Evolutionary conservation across 2,888 invertebrate species (phyloP).

Genomic region (Drosophila affinis): DNA sequence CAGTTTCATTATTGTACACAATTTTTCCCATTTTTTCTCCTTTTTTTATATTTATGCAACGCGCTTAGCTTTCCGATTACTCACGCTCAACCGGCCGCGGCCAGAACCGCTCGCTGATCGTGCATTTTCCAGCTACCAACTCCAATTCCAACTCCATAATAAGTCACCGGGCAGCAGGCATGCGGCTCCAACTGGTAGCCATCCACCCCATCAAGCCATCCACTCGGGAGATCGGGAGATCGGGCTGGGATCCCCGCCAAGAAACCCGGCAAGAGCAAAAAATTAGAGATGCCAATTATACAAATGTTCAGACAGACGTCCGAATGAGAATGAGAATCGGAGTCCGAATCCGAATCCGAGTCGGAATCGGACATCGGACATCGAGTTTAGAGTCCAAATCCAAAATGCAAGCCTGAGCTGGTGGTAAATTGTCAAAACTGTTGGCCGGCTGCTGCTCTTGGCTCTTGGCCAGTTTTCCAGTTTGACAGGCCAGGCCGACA

Average conservation of each 20-base stretch:
- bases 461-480: conserved; percentile 51
- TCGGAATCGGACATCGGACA: neutral
- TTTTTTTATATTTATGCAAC: conserved; percentile 73
- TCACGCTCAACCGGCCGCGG: conserved; percentile 69
- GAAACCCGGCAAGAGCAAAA: conserved; percentile 37
- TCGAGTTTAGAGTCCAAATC: conserved; percentile 17
- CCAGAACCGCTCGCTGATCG: conserved; percentile 62
- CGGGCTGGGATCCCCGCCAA: neutral
- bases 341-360: conserved; percentile 12
- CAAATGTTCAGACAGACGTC: conserved; percentile 69
- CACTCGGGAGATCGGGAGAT: conserved; percentile 16
- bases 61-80: conserved; percentile 78
- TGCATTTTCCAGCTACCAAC: conserved; percentile 62
- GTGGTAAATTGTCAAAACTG: conserved; percentile 75
- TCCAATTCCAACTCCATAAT: conserved; percentile 63
- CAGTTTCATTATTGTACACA: conserved; percentile 72
- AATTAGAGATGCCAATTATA: conserved; percentile 79
- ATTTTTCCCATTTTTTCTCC: conserved; percentile 34
- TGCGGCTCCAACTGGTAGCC: conserved; percentile 33
- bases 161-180: conserved; percentile 39
- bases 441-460: conserved; percentile 32
- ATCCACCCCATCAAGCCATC: conserved; percentile 14
- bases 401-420: conserved; percentile 42
- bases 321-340: conserved; percentile 30
- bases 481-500: conserved; percentile 68